Base-by-base conservation (phyloP, 2,797 vertebrate species). In the Limosa lapponica region DNA sequence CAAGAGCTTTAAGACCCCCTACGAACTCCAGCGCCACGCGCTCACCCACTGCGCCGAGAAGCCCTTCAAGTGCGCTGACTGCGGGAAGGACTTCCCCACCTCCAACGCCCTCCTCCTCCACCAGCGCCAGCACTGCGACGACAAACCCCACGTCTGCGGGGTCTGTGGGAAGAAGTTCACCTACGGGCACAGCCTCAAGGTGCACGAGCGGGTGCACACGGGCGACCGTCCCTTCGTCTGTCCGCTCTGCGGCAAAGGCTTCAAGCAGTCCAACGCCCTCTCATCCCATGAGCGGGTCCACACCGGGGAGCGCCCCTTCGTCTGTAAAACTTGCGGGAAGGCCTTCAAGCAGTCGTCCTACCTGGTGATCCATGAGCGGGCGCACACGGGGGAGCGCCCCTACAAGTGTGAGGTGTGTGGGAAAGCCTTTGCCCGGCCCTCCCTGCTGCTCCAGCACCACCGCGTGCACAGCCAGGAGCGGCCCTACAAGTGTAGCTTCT, bases 251-350 rank as follows among this genome's bases (percentile, higher is more conserved):
- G 93, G 95, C 2, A 97, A 97, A 43, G 95, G 78, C 13, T 98
- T 98, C 91, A 95, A 96, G 90, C 95, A 97, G 10, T 96, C 94
- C 80, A 96, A 97, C 4, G 95, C 96, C 1, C 82, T 98, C 48
- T 91, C 93, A 4, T 97, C 97, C 4, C 97, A 97, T 8, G 86
- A 84, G 46, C 51, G 96, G 1, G 95, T 97, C 8, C 97, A 97
- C 96, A 97, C 94, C 0, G 96, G 97, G 0, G 97, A 97, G 52
- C 62, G 97, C 0, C 97, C 94, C 30, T 98, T 98, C 16, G 83
- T 80, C 81, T 98, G 98, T 6, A 93, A 95, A 4, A 97, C 97
- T 25, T 98, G 98, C 0, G 97, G 98, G 52, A 98, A 98, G 64
- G 95, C 93, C 73, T 98, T 98, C 96, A 97, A 97, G 84, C 97